Base-by-base conservation (phyloP, 2,113 vertebrate genomes). In the Sardina pilchardus region DNA sequence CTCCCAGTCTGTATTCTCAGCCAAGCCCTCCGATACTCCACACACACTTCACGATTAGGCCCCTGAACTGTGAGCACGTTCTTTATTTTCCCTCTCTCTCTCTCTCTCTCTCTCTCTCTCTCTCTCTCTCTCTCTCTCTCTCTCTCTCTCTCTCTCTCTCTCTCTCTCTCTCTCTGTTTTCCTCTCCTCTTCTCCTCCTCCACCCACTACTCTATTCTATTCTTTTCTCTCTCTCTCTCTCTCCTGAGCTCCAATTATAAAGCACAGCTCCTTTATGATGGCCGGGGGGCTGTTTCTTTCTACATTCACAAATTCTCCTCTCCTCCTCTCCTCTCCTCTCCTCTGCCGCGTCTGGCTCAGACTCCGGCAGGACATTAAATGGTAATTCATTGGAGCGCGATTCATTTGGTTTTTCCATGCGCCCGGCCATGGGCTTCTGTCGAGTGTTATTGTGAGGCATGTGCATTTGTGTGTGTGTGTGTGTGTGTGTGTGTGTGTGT, bases 351-450 rank as follows among this genome's bases (percentile, higher is more conserved):
- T 8, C 45, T 47, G 45, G 45, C 45, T 1, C 63, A 34, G 16
- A 53, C 50, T 53, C 50, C 50, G 19, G 50, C 4, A 53, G 50
- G 63, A 71, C 63, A 71, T 71, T 71, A 63, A 63, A 63, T 63
- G 56, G 24, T 63, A 63, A 63, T 63, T 63, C 24, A 63, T 24
- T 9, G 24, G 26, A 71, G 63, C 7, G n/a, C 14, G 8, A 71
- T 71, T 71, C 63, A 71, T 71, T 30, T 16, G n/a, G n/a, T 71
- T 71, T 71, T 71, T 71, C 63, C 63, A 71, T 71, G 26, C 26
- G 63, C 6, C 26, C 26, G 9, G 26, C 63, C 63, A 30, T 71
- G n/a, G 26, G 63, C 63, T 71, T 71, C 63, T 71, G 63, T 71
- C n/a, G 7, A 71, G 63, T 30, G 63, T 14, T 71, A 30, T 71